Base-by-base conservation (phyloP, 2,888 invertebrate genomes). In the Nemoura dubitans region DNA sequence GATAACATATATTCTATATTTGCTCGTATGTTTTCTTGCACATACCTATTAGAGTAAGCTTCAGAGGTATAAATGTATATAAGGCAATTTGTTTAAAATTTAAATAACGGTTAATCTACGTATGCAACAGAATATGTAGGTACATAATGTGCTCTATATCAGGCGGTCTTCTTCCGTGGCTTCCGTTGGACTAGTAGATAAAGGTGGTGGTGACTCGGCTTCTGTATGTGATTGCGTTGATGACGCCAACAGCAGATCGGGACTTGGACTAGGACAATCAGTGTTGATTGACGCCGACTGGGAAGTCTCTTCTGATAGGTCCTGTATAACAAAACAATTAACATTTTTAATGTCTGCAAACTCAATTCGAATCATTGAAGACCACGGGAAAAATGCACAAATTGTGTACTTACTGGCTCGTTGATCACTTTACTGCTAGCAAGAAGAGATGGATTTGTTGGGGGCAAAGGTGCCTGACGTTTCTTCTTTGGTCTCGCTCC, bases 401-500 rank as follows among this genome's bases (percentile, higher is more conserved):
- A n/a, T 10, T 36, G 36, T 36, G 3, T 7, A 81, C 81, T 81
- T 28, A 29, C 81, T 6, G 29, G 28, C 0, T 16, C 6, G 7
- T 29, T 81, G 30, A 21, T 14, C 21, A 16, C 16, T 59, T 59
- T 10, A 59, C 59, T 6, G 14, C 16, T 28, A n/a, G 28, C 25
- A 6, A 5, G 14, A 26, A 36, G 27, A 78, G 84, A n/a, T 6
- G 82, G 86, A 0, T 77, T 36, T 26, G 81, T 29, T 26, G 87
- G 87, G 29, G 87, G 87, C 6, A 77, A 43, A 10, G 87, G 87
- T 14, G 87, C 87, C 25, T 85, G 85, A 0, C 87, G 86, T n/a
- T 86, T 87, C 86, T 88, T 88, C 85, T 86, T 87, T 25, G 87
- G 84, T 36, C 83, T 81, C 76, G 85, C 87, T 0, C 88, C 87